These are phyloP conservation scores for Melanostoma mellinum DNA, from an alignment of 2,888 invertebrate species.

Conservation along the genomic window DNA sequence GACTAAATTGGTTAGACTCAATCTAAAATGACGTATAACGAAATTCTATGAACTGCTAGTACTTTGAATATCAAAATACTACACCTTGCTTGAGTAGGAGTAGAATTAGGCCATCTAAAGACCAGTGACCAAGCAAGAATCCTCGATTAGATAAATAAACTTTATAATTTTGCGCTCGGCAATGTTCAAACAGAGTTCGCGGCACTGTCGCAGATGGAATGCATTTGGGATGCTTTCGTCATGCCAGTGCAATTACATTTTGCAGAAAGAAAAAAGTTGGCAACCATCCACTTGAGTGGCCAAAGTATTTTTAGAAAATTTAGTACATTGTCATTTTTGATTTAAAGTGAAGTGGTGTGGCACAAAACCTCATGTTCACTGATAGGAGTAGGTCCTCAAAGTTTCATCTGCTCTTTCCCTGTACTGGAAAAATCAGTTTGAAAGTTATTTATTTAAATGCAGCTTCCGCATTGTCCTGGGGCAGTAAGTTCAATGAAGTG, in stretches of 20 bases:
- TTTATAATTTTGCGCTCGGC: neutral
- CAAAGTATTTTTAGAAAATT: slow-evolving; percentile 58
- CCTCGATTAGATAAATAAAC: slow-evolving; percentile 41
- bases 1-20: slow-evolving; percentile 46
- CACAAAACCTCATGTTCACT: slow-evolving; percentile 27
- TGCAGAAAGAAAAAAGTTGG: slow-evolving; percentile 43
- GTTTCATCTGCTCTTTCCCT: slow-evolving; percentile 6
- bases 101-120: slow-evolving; percentile 60
- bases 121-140: slow-evolving; percentile 36
- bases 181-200: slow-evolving; percentile 11
- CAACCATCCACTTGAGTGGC: slow-evolving; percentile 59
- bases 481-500: slow-evolving; percentile 21
- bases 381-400: slow-evolving; percentile 7
- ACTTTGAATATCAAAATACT: slow-evolving; percentile 21
- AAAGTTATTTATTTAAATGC: slow-evolving; percentile 38
- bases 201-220: slow-evolving; percentile 56
- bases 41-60: slow-evolving; percentile 29
- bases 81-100: slow-evolving; percentile 50
- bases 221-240: slow-evolving; percentile 46
- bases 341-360: slow-evolving; percentile 26
- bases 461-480: slow-evolving; percentile 57
- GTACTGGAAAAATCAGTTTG: slow-evolving; percentile 45
- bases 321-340: slow-evolving; percentile 61
- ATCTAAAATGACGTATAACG: slow-evolving; percentile 57
- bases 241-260: slow-evolving; percentile 56